Evolutionary conservation across 2,888 invertebrate species (phyloP), one percentile per base, ranked within the genome.

Genomic region (Drosophila austrosaltans): DNA sequence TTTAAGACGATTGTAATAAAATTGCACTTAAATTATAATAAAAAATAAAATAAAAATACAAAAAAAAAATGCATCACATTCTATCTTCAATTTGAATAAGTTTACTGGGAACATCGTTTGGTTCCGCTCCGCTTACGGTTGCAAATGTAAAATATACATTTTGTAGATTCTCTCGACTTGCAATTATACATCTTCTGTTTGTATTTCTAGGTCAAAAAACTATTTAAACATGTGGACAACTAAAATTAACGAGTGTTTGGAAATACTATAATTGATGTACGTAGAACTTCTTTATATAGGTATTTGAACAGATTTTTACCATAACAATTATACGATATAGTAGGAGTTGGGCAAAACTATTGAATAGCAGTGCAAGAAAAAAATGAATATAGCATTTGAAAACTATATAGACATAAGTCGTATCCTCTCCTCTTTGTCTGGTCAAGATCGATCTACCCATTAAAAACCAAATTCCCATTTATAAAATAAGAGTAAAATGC

Each of bases 1-100:
- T 36, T 30, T 85, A 87, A 85, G 80, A 69, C 56, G 60, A 66
- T 69, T 83, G 78, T 83, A 86, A 76, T 72, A 72, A 72, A 72
- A 72, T 72, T 72, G 72, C 72, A 72, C 72, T 71, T 71, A 60
- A 71, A 71, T 53, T 66, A 58, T 53, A 60, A 12, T 4, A 2
- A 48, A 25, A 10, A 3, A 16, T 16, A 16, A 16, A 16, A 16
- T 16, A 28, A 22, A 36, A 10, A 1, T 16, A 16, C 16, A 16
- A 16, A 16, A 16, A 16, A 22, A 36, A 10, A 1, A 25, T 7
- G 1, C 2, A 12, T 59, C 25, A 28, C 58, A 22, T 56, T 59
- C 59, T n/a, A 8, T 36, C 10, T 2, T 36, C 10, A 36, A 36
- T 10, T 36, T 36, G 2, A 36, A 36, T 8, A 8, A 2, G 8